Percentiles rank a stretch among this genome's conserved stretches.
Conservation (phyloP, 2,797 vertebrate genomes). For the Onychomys torridus region DNA sequence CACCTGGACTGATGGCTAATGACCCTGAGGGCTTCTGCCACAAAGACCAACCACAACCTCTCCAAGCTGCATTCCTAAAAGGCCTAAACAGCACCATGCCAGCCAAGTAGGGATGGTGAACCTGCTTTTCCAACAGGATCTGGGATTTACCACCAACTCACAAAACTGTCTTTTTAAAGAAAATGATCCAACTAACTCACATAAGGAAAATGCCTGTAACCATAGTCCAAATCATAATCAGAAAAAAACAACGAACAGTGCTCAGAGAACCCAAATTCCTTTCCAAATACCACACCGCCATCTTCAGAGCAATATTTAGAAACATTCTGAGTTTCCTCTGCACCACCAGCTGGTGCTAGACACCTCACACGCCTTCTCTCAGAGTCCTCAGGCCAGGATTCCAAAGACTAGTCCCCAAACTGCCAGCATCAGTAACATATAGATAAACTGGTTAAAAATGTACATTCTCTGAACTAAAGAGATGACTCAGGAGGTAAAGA, state of each 20-base stretch:
- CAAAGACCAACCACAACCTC: neutral
- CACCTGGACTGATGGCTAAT: neutral
- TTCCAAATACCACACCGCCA: constrained; percentile 36
- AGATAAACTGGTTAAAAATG: neutral
- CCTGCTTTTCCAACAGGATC: constrained; percentile 14
- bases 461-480: neutral
- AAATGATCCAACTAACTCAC: neutral
- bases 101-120: neutral
- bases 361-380: neutral
- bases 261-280: constrained; percentile 51
- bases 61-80: constrained; percentile 30
- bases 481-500: neutral
- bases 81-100: neutral
- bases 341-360: neutral
- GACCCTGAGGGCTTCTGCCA: neutral
- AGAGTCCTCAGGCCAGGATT: neutral
- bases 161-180: neutral
- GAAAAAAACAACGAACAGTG: constrained; percentile 4
- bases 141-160: neutral
- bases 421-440: neutral
- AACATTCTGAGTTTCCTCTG: neutral
- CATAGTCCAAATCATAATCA: neutral
- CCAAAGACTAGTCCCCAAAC: neutral
- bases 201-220: neutral
- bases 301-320: neutral